Percentiles rank a stretch among this genome's conserved stretches.
phyloP scores from a whole-genome alignment of 30 jellyfish, hydroid and myxozoan genomes.

The Phacellophora camtschatica region DNA sequence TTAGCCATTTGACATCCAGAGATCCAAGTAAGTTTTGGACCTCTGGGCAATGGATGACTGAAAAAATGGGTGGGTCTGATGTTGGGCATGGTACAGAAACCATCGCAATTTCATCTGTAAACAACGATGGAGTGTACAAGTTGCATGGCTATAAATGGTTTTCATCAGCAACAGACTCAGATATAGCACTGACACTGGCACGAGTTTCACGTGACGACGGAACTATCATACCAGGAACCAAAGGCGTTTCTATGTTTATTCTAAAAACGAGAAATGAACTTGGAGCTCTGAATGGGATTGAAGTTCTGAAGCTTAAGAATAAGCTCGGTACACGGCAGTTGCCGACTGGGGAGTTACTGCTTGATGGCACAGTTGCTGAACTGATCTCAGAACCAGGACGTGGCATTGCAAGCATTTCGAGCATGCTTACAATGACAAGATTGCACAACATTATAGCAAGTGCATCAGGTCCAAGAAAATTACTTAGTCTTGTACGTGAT shows the following conservation, averaged over 20 bases:
- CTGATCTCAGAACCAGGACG: conserved; percentile 74
- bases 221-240: conserved; percentile 42
- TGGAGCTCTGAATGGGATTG: conserved; percentile 71
- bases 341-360: conserved; percentile 85
- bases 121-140: not conserved
- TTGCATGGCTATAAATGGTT: conserved; percentile 88
- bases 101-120: conserved; percentile 47
- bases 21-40: conserved; percentile 82
- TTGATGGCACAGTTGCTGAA: conserved; percentile 75
- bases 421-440: conserved; percentile 84
- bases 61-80: conserved; percentile 90
- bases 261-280: conserved; percentile 60
- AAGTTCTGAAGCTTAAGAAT: conserved; percentile 74
- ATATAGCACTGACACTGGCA: conserved; percentile 79
- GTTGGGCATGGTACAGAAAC: conserved; percentile 87
- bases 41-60: conserved; percentile 99
- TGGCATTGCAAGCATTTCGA: conserved; percentile 78
- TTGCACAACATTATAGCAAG: conserved; percentile 69
- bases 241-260: conserved; percentile 73
- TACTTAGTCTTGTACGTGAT: conserved; percentile 58
- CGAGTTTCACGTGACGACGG: conserved; percentile 58
- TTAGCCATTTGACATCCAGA: conserved; percentile 64
- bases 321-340: conserved; percentile 90
- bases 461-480: conserved; percentile 79
- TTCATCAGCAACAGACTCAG: conserved; percentile 92